Conservation (phyloP, 2,797 vertebrate genomes). For the Dendrocincla tyrannina region DNA sequence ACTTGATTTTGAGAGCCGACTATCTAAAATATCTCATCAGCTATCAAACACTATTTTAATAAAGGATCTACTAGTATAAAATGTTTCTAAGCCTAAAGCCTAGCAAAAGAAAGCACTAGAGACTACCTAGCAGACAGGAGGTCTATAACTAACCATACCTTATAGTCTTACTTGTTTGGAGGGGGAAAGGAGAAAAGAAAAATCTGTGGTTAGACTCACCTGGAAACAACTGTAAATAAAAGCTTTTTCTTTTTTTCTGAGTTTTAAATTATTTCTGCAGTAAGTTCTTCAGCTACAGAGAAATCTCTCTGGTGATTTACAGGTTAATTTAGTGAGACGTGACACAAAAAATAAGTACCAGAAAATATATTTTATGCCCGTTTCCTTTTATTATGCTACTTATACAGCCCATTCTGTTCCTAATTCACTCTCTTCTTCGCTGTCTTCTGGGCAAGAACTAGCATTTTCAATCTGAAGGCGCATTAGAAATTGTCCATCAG, state of each 20-base stretch:
- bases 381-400: background rate
- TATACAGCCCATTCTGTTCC: background rate
- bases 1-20: constrained; percentile 3
- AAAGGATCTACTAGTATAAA: constrained; percentile 15
- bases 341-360: background rate
- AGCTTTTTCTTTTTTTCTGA: background rate
- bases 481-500: background rate
- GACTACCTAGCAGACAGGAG: constrained; percentile 25
- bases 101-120: constrained; percentile 41
- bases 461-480: background rate
- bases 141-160: constrained; percentile 47
- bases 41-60: background rate
- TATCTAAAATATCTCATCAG: constrained; percentile 11
- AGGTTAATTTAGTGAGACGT: background rate
- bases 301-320: background rate
- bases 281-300: background rate
- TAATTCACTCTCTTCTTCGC: background rate
- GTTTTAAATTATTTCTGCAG: background rate
- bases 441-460: background rate
- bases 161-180: constrained; percentile 60
- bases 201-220: constrained; percentile 52
- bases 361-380: background rate
- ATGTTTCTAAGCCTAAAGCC: constrained; percentile 34
- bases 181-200: constrained; percentile 46
- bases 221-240: background rate